Conservation (phyloP, 2,797 vertebrate species). For the Micropoecilia bifurca region DNA sequence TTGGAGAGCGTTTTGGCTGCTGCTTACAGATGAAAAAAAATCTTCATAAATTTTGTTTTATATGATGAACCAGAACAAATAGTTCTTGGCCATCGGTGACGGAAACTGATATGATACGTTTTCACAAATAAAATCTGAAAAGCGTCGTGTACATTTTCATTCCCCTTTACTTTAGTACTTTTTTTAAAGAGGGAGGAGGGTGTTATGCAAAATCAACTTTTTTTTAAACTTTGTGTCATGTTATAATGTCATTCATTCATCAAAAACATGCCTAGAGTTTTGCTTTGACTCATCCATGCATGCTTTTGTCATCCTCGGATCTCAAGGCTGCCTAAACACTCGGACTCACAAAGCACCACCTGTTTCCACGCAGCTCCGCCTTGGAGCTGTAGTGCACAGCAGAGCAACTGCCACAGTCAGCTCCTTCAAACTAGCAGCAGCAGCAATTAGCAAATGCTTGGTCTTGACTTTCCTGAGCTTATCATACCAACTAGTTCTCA, state of each 20-base stretch:
- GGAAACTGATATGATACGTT: neutral
- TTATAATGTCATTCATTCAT: neutral
- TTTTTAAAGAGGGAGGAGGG: neutral
- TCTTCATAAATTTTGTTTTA: neutral
- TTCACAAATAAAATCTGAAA: neutral
- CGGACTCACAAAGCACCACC: no score
- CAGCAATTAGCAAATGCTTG: no score
- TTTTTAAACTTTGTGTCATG: neutral
- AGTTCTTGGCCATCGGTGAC: neutral
- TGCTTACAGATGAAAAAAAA: neutral
- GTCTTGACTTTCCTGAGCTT: no score
- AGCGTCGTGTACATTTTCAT: neutral
- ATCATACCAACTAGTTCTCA: no score
- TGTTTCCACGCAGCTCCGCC: no score
- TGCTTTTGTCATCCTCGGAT: neutral
- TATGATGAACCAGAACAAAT: conserved; percentile 2
- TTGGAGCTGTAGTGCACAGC: no score
- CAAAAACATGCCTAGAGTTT: neutral
- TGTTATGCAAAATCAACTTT: neutral
- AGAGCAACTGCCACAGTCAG: no score
- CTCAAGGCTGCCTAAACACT: no score
- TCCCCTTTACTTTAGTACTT: neutral
- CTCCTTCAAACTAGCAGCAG: no score
- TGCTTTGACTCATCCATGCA: neutral
- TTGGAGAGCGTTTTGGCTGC: conserved; percentile 47